These are phyloP conservation scores for Beris chalybata DNA, from an alignment of 2,888 invertebrate genomes.

Conservation along the genomic window DNA sequence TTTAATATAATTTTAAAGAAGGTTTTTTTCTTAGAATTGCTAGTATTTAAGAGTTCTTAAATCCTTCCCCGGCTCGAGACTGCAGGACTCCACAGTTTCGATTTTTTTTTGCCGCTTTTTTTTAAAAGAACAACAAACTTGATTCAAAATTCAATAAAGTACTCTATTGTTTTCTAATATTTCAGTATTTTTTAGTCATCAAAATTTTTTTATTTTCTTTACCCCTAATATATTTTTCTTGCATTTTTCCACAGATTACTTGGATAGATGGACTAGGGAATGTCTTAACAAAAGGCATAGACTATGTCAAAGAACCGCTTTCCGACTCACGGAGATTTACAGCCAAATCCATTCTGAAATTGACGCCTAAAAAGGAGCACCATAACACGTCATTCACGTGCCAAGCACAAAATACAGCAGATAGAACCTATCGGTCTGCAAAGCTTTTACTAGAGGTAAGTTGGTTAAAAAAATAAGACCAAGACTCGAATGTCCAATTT, in stretches of 20 bases:
- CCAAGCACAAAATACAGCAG: slow-evolving; percentile 90
- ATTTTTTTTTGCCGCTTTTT: too few species aligned
- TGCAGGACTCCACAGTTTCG: too few species aligned
- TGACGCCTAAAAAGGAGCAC: slow-evolving; percentile 84
- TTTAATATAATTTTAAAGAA: too few species aligned
- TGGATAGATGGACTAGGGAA: slow-evolving; percentile 91
- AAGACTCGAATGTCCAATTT: too few species aligned
- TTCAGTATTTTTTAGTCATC: not conserved
- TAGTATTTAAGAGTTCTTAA: too few species aligned
- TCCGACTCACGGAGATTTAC: slow-evolving; percentile 82
- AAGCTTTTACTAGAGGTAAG: slow-evolving; percentile 78
- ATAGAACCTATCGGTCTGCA: slow-evolving; percentile 80
- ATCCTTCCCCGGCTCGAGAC: too few species aligned
- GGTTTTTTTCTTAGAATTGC: too few species aligned
- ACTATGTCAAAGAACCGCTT: slow-evolving; percentile 74
- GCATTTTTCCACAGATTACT: slow-evolving; percentile 66
- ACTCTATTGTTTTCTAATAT: too few species aligned
- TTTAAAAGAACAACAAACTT: too few species aligned
- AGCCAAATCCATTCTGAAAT: slow-evolving; percentile 78
- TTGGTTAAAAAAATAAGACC: not conserved
- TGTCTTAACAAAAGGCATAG: slow-evolving; percentile 78
- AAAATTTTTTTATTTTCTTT: slow-evolving; percentile 22
- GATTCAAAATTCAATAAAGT: too few species aligned
- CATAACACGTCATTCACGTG: slow-evolving; percentile 91
- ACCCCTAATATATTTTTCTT: not conserved